Conservation (phyloP, 2,797 vertebrate species). For the Rhadinocentrus ornatus region DNA sequence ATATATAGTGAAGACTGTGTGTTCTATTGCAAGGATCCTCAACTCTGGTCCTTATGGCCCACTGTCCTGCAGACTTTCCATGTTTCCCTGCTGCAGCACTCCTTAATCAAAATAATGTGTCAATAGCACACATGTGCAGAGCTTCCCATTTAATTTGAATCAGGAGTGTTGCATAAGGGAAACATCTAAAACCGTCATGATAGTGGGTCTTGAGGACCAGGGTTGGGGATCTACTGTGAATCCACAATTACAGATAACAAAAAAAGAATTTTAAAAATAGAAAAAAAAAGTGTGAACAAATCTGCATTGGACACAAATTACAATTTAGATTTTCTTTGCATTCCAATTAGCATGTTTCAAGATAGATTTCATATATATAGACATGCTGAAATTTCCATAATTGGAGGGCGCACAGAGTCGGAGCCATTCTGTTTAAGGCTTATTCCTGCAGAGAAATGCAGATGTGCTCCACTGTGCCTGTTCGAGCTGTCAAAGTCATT, state of each 20-base stretch:
- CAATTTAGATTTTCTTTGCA: constrained; percentile 25
- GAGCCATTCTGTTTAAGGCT: constrained; percentile 63
- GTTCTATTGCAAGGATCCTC: no score
- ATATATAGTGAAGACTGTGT: neutral
- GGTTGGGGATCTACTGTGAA: neutral
- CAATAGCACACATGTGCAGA: no score
- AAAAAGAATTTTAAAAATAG: no score
- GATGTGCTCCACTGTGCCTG: constrained; percentile 74
- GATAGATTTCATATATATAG: constrained; percentile 48
- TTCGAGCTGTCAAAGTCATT: constrained; percentile 79
- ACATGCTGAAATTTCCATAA: constrained; percentile 71
- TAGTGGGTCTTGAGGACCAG: no score
- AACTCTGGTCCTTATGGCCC: no score
- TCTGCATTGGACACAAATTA: neutral
- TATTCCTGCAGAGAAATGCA: constrained; percentile 72
- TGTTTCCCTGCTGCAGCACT: no score
- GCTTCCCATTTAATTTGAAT: no score
- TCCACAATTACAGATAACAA: neutral
- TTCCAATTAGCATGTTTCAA: constrained; percentile 38
- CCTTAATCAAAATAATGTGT: no score
- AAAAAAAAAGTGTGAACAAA: neutral
- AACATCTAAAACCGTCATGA: no score
- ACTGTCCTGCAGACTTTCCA: no score
- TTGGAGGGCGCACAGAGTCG: constrained; percentile 63
- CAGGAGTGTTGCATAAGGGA: no score